Conservation (phyloP, 1,140 invertebrate genomes). For the Oryctes rhinoceros region DNA sequence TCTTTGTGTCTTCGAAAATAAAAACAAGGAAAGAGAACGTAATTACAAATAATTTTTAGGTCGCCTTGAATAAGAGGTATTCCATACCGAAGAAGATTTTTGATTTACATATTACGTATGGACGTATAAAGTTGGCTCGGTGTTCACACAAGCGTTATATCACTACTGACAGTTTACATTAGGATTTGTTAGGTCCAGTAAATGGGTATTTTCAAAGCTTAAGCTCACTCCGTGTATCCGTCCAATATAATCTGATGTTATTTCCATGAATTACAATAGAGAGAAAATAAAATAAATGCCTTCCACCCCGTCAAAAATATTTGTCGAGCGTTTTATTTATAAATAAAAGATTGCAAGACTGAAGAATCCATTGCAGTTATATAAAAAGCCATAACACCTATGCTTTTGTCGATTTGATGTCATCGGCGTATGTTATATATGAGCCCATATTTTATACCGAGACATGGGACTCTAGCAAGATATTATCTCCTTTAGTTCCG, state of each 20-base stretch:
- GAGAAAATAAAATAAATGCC: neutral
- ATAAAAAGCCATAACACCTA: neutral
- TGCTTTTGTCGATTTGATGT: neutral
- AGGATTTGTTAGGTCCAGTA: conserved; percentile 43
- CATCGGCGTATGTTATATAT: conserved; percentile 9
- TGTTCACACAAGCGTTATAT: conserved; percentile 37
- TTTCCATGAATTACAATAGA: neutral
- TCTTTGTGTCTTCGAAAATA: too few relatives aligned
- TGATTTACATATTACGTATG: neutral
- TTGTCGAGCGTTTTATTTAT: neutral
- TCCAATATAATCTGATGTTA: conserved; percentile 2
- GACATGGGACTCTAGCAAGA: conserved; percentile 34
- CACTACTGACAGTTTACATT: conserved; percentile 42
- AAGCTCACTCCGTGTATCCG: neutral
- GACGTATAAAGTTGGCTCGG: neutral
- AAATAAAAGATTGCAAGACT: too few relatives aligned
- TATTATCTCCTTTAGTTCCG: conserved; percentile 28
- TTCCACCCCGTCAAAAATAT: too few relatives aligned
- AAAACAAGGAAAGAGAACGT: neutral
- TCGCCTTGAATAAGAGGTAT: neutral
- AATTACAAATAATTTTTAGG: neutral
- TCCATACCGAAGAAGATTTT: neutral
- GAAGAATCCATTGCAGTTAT: too few relatives aligned
- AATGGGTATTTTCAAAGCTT: neutral
- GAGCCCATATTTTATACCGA: conserved; percentile 36